Evolutionary conservation across 2,888 invertebrate genomes (phyloP).

Genomic region (Pristionchus exspectatus): DNA sequence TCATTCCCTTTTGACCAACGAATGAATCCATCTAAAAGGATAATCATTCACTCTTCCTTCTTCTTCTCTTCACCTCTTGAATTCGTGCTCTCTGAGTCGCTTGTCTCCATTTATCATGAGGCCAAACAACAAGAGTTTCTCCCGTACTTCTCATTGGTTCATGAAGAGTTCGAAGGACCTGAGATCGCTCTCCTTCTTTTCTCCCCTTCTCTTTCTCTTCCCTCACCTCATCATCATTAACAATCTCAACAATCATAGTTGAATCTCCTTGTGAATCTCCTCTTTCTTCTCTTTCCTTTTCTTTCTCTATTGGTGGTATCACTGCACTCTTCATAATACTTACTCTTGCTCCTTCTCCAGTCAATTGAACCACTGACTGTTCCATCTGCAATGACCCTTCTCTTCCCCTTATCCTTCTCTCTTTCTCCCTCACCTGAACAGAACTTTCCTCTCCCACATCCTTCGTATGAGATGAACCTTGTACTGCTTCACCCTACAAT

Average conservation of each 20-base stretch:
- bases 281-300: not conserved
- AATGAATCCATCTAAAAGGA: constrained; percentile 83
- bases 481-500: constrained; percentile 17
- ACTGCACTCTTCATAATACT: constrained; percentile 57
- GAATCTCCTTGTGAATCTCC: not conserved
- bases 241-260: constrained; percentile 2
- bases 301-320: not conserved
- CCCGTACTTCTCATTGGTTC: constrained; percentile 74
- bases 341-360: constrained; percentile 66
- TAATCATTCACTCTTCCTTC: not conserved
- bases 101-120: constrained; percentile 90
- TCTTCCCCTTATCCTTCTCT: constrained; percentile 46
- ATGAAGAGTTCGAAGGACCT: constrained; percentile 72
- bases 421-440: constrained; percentile 12
- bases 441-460: not conserved
- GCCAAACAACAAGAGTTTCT: constrained; percentile 88
- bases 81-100: constrained; percentile 65
- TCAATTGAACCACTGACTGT: constrained; percentile 68
- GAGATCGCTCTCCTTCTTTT: not conserved
- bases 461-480: constrained; percentile 3
- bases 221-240: constrained; percentile 29
- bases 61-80: constrained; percentile 1
- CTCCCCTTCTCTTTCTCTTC: not conserved
- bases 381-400: constrained; percentile 59
- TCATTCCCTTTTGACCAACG: constrained; percentile 92